phyloP scores from a whole-genome alignment of 2,797 vertebrate genomes.

The Caiman crocodilus region DNA sequence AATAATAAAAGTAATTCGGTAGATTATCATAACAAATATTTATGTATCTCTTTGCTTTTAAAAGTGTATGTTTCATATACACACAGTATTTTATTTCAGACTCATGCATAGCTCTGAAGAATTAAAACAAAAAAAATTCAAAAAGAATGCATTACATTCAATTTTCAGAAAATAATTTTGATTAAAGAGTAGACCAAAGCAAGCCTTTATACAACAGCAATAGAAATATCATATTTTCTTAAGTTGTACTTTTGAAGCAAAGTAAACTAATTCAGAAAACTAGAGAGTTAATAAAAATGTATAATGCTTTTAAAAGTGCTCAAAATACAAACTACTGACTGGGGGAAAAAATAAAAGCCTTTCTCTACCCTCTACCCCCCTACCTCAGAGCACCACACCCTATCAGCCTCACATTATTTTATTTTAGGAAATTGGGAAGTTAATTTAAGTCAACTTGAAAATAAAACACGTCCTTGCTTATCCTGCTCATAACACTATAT shows the following conservation, averaged over 20 bases:
- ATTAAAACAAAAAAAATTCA: constrained; percentile 12
- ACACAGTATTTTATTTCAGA: constrained; percentile 52
- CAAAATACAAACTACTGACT: not conserved
- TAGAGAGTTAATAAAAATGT: not conserved
- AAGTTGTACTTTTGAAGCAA: not conserved
- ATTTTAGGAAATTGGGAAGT: too few species aligned
- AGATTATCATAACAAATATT: constrained; percentile 69
- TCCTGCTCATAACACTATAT: too few species aligned
- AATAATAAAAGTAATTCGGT: constrained; percentile 63
- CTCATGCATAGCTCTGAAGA: not conserved
- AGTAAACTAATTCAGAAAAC: constrained; percentile 32
- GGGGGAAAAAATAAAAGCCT: not conserved
- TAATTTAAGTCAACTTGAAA: too few species aligned
- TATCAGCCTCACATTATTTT: too few species aligned
- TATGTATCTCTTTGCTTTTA: constrained; percentile 62
- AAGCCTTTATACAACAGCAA: constrained; percentile 32
- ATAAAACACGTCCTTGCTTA: too few species aligned
- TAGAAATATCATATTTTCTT: constrained; percentile 11
- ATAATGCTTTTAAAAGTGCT: not conserved
- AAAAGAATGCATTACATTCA: constrained; percentile 12
- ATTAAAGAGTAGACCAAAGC: constrained; percentile 48
- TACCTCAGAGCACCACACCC: too few species aligned
- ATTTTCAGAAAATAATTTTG: constrained; percentile 51
- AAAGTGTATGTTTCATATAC: constrained; percentile 50
- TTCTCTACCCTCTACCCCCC: too few species aligned